A percentile compares a stretch with the other conserved stretches of the same genome.
Evolutionary conservation across 2,113 vertebrate species (phyloP).

Genomic region (Aythya baeri): DNA sequence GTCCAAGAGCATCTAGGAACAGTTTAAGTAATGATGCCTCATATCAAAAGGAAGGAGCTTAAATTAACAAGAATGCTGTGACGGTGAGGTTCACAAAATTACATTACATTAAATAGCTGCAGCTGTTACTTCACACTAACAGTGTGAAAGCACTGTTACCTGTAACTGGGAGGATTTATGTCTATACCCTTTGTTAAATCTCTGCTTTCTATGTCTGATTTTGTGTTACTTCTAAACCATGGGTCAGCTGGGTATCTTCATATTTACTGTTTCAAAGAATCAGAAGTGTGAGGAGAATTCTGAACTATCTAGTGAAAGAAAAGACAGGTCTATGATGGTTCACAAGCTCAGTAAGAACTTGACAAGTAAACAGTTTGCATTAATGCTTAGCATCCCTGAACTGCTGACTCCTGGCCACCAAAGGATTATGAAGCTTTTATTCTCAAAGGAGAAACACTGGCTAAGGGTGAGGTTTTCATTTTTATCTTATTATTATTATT

Average conservation of each 20-base stretch:
- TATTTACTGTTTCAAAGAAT: background rate
- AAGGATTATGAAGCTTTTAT: slow-evolving; percentile 22
- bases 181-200: background rate
- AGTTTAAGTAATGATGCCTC: background rate
- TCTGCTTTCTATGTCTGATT: background rate
- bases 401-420: background rate
- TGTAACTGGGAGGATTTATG: background rate
- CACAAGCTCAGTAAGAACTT: background rate
- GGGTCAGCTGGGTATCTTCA: background rate
- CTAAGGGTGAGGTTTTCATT: background rate
- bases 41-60: background rate
- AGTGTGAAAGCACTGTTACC: background rate
- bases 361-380: background rate
- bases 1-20: background rate
- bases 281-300: background rate
- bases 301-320: background rate
- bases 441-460: background rate
- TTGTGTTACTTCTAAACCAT: background rate
- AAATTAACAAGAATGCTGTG: background rate
- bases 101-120: background rate
- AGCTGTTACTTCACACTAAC: background rate
- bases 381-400: background rate
- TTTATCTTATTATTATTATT: background rate
- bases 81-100: background rate
- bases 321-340: background rate